These are phyloP conservation scores for Entomyzon cyanotis DNA, from an alignment of 2,113 vertebrate genomes.

Conservation along the genomic window DNA sequence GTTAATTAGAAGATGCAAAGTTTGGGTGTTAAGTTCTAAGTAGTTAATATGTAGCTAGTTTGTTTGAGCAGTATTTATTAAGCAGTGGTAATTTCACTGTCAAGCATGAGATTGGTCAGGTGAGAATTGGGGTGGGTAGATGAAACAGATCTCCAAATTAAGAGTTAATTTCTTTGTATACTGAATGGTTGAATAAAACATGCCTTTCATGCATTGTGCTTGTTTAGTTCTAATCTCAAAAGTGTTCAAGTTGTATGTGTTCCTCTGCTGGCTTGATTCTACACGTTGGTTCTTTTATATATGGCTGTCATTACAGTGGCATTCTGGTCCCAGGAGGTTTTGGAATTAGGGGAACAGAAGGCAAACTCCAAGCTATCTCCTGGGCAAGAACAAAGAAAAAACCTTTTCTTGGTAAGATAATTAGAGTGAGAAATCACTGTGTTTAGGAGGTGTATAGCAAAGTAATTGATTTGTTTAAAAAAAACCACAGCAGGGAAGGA, in stretches of 20 bases:
- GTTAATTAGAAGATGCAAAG: not conserved
- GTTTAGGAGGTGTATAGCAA: not conserved
- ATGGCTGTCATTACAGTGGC: conserved; percentile 69
- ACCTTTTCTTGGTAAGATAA: conserved; percentile 79
- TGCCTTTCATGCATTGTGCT: not conserved
- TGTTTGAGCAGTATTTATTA: not conserved
- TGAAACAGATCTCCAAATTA: not conserved
- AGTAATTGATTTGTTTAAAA: not conserved
- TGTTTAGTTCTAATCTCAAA: not conserved
- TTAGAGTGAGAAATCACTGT: not conserved
- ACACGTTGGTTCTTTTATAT: not conserved
- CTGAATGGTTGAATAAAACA: not conserved
- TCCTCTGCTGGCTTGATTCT: not conserved
- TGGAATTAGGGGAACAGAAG: conserved; percentile 77
- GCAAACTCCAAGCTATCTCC: conserved; percentile 80
- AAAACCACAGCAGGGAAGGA: not conserved
- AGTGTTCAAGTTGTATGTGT: not conserved
- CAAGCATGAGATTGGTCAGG: not conserved
- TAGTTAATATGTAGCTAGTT: not conserved
- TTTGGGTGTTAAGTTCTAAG: not conserved
- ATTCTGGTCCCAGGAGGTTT: conserved; percentile 82
- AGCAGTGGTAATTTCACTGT: not conserved
- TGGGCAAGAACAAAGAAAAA: conserved; percentile 82
- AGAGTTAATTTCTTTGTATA: not conserved
- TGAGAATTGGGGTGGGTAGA: not conserved